phyloP scores from a whole-genome alignment of 2,797 vertebrate species.

The Chaetophractus vellerosus region DNA sequence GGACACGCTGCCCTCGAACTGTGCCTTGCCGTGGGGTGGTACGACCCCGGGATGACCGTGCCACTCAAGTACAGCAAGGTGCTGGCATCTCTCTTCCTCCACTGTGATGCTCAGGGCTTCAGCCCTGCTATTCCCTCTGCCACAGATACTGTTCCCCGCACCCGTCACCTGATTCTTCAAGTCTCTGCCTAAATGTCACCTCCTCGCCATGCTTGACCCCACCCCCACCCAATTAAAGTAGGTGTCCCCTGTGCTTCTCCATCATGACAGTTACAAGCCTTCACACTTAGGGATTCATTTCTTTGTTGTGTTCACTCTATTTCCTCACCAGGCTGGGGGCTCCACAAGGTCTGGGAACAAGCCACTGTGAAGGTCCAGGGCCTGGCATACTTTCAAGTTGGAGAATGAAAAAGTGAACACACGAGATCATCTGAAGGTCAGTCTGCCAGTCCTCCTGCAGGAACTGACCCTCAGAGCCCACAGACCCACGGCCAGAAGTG shows the following conservation, averaged over 20 bases:
- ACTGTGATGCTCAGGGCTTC: not conserved
- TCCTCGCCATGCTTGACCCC: not conserved
- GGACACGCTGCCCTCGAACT: not conserved
- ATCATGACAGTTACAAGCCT: no score
- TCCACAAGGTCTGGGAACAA: not conserved
- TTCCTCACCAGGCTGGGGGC: not conserved
- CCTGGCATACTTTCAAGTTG: not conserved
- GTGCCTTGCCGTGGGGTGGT: not conserved
- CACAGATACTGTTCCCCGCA: not conserved
- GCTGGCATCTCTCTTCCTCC: not conserved
- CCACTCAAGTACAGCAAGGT: not conserved
- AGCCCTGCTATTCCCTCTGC: not conserved
- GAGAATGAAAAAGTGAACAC: no score
- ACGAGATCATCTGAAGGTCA: not conserved
- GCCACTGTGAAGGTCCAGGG: not conserved
- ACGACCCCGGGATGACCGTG: no score
- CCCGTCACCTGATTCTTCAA: not conserved
- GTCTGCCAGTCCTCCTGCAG: no score
- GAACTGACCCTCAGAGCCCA: no score
- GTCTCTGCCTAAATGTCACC: not conserved
- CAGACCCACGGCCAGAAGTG: not conserved
- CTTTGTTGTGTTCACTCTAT: not conserved
- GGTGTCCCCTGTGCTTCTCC: not conserved
- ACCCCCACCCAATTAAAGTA: accelerated
- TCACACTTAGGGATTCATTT: not conserved